A percentile compares a stretch with the other conserved stretches of the same genome.
Conservation (phyloP, 2,888 invertebrate species). For the Ernsta delagoae region DNA sequence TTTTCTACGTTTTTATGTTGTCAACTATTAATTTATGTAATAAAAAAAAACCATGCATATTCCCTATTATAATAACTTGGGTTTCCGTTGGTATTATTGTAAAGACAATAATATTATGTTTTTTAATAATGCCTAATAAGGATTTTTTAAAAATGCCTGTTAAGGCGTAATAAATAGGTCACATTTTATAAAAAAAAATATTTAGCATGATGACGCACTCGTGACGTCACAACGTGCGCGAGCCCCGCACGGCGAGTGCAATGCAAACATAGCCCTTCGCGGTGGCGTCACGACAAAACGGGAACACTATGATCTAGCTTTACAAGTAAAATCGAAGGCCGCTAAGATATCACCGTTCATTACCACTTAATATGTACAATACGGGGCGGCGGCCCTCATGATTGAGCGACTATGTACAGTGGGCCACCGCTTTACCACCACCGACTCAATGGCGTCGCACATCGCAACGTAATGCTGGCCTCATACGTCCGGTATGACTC, state of each 20-base stretch:
- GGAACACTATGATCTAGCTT: slow-evolving; percentile 77
- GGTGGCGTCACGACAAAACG: slow-evolving; percentile 47
- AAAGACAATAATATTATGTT: no score
- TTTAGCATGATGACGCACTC: no score
- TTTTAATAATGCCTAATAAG: no score
- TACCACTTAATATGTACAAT: slow-evolving; percentile 77
- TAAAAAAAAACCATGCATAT: no score
- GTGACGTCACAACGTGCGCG: slow-evolving; percentile 14
- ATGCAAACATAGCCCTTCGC: slow-evolving; percentile 57
- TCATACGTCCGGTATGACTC: no score
- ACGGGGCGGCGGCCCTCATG: slow-evolving; percentile 54
- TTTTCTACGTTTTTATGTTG: no score
- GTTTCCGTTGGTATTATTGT: no score
- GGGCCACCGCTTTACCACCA: slow-evolving; percentile 44
- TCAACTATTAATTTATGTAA: no score
- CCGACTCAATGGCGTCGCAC: slow-evolving; percentile 23
- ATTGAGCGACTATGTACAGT: slow-evolving; percentile 60
- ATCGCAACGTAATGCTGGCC: slow-evolving; percentile 12
- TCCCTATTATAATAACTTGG: no score
- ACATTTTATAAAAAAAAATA: no score
- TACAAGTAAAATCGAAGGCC: slow-evolving; percentile 84
- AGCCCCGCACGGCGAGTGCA: slow-evolving; percentile 45
- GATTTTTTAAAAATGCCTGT: no score
- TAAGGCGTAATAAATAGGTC: no score
- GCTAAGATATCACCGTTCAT: slow-evolving; percentile 84